Base-by-base conservation (phyloP, 2,888 invertebrate species). In the Clanis bilineata region DNA sequence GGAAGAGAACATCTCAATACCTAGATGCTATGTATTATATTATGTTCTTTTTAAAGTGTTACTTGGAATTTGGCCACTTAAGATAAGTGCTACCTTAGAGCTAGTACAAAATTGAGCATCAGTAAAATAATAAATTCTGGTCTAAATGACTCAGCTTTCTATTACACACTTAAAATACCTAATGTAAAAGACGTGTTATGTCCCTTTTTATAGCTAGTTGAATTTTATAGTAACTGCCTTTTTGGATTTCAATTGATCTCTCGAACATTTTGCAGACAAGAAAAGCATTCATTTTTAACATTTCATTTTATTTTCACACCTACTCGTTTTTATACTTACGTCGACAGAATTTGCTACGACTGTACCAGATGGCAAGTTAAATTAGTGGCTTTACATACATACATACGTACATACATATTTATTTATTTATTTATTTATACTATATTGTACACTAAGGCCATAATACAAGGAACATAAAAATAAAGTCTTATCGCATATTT, bases 141-240 rank as follows among this genome's bases (percentile, higher is more conserved):
- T 10, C 9, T 10, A 36, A 41, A 41, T 18, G 18, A 18, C 18
- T 18, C 18, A 18, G 41, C 41, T 18, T 41, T 41, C 1, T 41
- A 18, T 18, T 58, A 41, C 39, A 45, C 6, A 7, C 15, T 47
- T 25, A 47, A 25, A 47, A 47, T 47, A n/a, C n/a, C n/a, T n/a
- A 47, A 47, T 41, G 7, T 41, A 18, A 41, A 41, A 41, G 5
- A 18, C 15, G 18, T 41, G 2, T 41, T 18, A 41, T 41, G n/a
- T 41, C 18, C 1, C 45, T 47, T 47, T 47, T 47, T 47, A 47
- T 25, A 47, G 47, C 25, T 15, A 25, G n/a, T 47, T 28, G 47
- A n/a, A 28, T 47, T 47, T 47, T 47, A 47, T 47, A 28, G 47
- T 47, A 47, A 47, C 25, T 47, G 47, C 47, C 7, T 47, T 47